These are phyloP conservation scores for Lysandra bellargus DNA, from an alignment of 2,888 invertebrate species.

Conservation along the genomic window DNA sequence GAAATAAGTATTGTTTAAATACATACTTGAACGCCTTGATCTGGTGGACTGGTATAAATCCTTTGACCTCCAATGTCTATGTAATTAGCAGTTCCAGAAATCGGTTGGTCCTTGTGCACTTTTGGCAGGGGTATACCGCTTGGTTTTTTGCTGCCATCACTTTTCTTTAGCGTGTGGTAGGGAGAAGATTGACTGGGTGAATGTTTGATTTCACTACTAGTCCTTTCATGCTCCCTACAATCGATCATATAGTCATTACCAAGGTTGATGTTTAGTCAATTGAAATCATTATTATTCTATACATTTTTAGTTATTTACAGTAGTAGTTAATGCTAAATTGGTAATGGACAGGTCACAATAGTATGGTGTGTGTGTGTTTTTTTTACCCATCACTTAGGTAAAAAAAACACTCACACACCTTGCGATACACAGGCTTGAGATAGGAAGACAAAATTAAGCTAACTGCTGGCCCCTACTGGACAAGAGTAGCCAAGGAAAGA, in stretches of 20 bases:
- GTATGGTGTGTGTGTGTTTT: too few species aligned
- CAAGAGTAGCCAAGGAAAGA: too few species aligned
- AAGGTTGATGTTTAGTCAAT: background rate
- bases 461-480: too few species aligned
- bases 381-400: too few species aligned
- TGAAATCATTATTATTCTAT: background rate
- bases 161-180: slow-evolving; percentile 72
- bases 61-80: slow-evolving; percentile 76
- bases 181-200: slow-evolving; percentile 69
- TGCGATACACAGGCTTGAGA: too few species aligned
- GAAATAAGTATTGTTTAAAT: background rate
- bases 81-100: slow-evolving; percentile 67
- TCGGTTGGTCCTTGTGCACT: slow-evolving; percentile 67
- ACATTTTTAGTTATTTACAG: too few species aligned
- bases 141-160: slow-evolving; percentile 65
- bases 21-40: slow-evolving; percentile 74
- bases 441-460: too few species aligned
- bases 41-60: slow-evolving; percentile 75
- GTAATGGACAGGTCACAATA: too few species aligned
- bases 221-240: slow-evolving; percentile 72
- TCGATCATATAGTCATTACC: background rate
- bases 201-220: slow-evolving; percentile 73
- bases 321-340: too few species aligned
- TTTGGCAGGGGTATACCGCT: slow-evolving; percentile 75
- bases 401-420: too few species aligned